Conservation (phyloP, 2,797 vertebrate species). For the Coracias cyanogaster region DNA sequence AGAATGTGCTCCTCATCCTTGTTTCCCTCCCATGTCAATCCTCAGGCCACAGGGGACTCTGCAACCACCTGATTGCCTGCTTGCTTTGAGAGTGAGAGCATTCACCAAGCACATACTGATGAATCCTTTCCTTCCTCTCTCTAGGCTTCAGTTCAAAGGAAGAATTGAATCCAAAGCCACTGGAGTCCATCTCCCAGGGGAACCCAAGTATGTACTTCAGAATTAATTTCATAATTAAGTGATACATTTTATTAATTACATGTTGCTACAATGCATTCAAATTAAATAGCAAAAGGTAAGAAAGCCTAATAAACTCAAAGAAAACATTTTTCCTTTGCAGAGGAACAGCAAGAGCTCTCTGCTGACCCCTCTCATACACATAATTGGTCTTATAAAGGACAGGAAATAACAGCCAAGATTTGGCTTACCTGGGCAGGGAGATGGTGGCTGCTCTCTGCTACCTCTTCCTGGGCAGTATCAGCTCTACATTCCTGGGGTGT, state of each 20-base stretch:
- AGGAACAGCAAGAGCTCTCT: fast-evolving
- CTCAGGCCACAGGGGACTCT: background rate
- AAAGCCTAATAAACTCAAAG: background rate
- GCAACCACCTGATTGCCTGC: background rate
- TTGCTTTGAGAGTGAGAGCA: background rate
- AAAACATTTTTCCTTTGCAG: background rate
- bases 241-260: background rate
- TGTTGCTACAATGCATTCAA: background rate
- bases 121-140: conserved; percentile 60
- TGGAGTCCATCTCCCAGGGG: conserved; percentile 85
- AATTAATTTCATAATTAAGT: background rate
- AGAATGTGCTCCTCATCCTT: background rate
- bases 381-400: background rate
- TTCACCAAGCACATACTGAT: background rate
- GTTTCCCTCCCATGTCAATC: background rate
- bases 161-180: conserved; percentile 80
- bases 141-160: conserved; percentile 85
- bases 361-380: fast-evolving
- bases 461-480: background rate
- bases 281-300: background rate
- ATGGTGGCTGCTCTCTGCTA: background rate
- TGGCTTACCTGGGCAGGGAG: conserved; percentile 18
- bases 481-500: background rate
- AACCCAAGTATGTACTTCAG: conserved; percentile 87
- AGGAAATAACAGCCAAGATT: background rate